These are phyloP conservation scores for Dryas iulia DNA, from an alignment of 1,140 invertebrate species.

Conservation along the genomic window DNA sequence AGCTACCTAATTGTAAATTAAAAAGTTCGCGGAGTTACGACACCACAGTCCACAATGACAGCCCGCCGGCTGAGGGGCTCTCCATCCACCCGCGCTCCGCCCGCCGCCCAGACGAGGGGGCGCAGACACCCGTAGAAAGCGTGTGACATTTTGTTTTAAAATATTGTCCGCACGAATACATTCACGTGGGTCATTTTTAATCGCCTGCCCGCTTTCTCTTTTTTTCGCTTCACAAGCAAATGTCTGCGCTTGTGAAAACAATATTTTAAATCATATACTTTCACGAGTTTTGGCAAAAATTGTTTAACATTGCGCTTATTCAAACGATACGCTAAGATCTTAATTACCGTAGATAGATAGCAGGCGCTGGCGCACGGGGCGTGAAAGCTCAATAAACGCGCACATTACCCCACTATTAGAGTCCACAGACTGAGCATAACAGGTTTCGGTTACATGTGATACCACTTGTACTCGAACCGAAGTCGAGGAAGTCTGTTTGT, in stretches of 20 bases:
- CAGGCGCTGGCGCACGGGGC: constrained; percentile 57
- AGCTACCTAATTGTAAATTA: constrained; percentile 80
- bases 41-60: constrained; percentile 79
- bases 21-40: constrained; percentile 80
- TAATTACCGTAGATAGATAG: constrained; percentile 63
- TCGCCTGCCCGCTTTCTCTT: constrained; percentile 66
- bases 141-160: constrained; percentile 81
- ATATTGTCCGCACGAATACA: constrained; percentile 78
- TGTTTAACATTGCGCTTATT: constrained; percentile 23
- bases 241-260: constrained; percentile 27
- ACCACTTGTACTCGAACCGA: constrained; percentile 38
- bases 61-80: constrained; percentile 51
- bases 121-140: constrained; percentile 74
- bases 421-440: constrained; percentile 46
- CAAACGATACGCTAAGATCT: constrained; percentile 45
- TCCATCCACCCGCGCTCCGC: constrained; percentile 33
- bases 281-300: constrained; percentile 38
- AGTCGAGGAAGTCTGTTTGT: constrained; percentile 30
- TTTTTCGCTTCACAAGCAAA: constrained; percentile 50
- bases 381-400: constrained; percentile 68
- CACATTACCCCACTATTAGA: constrained; percentile 51
- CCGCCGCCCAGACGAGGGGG: constrained; percentile 42
- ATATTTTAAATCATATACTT: constrained; percentile 39
- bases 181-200: constrained; percentile 77
- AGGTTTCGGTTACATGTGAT: constrained; percentile 28